Conservation (phyloP, 2,113 vertebrate species). For the Poeciliopsis turrubarensis region DNA sequence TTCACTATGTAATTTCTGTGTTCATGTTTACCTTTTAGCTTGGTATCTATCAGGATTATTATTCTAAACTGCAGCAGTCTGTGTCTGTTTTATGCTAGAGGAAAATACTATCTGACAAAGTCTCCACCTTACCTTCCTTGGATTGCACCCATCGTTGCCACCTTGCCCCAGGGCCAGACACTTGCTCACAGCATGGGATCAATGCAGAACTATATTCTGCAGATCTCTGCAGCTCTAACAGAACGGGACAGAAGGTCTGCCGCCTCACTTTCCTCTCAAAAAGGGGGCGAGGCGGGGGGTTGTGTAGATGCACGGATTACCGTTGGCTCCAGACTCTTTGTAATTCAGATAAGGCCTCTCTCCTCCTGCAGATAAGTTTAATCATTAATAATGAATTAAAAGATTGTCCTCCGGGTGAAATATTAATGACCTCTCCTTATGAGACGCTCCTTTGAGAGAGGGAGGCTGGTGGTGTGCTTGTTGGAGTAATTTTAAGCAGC, state of each 20-base stretch:
- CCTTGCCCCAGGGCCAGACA: conserved; percentile 33
- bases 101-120: neutral
- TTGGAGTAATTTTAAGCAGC: conserved; percentile 44
- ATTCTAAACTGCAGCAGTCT: neutral
- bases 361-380: conserved; percentile 60
- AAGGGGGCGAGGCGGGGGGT: neutral
- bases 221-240: conserved; percentile 25
- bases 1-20: neutral
- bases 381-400: conserved; percentile 78
- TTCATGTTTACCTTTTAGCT: neutral
- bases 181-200: conserved; percentile 25
- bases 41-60: neutral
- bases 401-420: conserved; percentile 70
- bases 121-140: neutral
- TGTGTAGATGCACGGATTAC: conserved; percentile 43
- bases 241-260: conserved; percentile 24
- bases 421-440: conserved; percentile 72
- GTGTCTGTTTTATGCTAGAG: neutral
- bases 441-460: conserved; percentile 37
- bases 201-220: conserved; percentile 34
- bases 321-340: conserved; percentile 53
- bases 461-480: conserved; percentile 26
- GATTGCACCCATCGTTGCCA: conserved; percentile 9
- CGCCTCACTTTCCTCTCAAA: conserved; percentile 12
- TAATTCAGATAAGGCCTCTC: conserved; percentile 72